A percentile compares a stretch with the other conserved stretches of the same genome.
phyloP scores from a whole-genome alignment of 1,140 invertebrate genomes.

The Callitettix versicolor region DNA sequence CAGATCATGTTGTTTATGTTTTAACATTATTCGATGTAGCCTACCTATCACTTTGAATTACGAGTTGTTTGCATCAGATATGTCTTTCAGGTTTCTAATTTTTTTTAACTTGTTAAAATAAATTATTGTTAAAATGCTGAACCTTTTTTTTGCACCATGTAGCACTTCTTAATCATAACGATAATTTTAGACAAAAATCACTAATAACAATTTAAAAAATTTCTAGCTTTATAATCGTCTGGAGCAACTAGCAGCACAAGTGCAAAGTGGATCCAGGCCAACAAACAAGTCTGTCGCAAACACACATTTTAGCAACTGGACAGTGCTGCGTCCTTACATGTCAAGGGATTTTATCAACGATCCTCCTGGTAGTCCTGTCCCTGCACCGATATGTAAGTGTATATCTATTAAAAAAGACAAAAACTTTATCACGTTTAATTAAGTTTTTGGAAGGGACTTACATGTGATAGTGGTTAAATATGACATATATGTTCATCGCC shows the following conservation, averaged over 20 bases:
- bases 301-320: slow-evolving; percentile 4
- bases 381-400: slow-evolving; percentile 30
- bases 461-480: too few species aligned
- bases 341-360: slow-evolving; percentile 42
- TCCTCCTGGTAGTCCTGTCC: slow-evolving; percentile 6
- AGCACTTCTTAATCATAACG: too few species aligned
- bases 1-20: too few species aligned
- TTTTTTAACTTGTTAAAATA: too few species aligned
- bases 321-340: slow-evolving; percentile 33
- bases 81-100: too few species aligned
- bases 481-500: not conserved
- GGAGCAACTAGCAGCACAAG: not conserved
- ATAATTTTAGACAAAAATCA: too few species aligned
- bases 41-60: too few species aligned
- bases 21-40: too few species aligned
- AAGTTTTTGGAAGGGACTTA: not conserved
- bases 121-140: too few species aligned
- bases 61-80: too few species aligned
- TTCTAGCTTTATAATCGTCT: not conserved
- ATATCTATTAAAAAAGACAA: not conserved
- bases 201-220: not conserved
- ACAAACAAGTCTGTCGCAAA: not conserved
- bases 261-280: not conserved
- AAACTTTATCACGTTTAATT: not conserved
- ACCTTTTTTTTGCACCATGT: too few species aligned